Conservation (phyloP, 2,888 invertebrate species). For the Mythimna impura region DNA sequence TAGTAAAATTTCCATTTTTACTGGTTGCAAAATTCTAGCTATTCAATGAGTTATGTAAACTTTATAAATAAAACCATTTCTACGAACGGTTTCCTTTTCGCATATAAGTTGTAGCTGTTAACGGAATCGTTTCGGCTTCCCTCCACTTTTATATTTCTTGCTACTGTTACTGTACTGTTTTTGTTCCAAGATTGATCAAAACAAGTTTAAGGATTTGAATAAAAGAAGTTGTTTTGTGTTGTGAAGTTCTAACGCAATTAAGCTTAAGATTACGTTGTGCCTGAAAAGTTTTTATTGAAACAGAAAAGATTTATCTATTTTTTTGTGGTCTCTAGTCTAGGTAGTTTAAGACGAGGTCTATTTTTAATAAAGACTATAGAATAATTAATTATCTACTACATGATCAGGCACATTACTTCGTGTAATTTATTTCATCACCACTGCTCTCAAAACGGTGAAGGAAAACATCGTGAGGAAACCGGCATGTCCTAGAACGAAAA, state of each 20-base stretch:
- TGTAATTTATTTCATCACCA: no score
- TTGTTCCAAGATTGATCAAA: conserved; percentile 50
- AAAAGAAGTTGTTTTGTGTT: conserved; percentile 15
- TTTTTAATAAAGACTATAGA: background rate
- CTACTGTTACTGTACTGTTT: conserved; percentile 25
- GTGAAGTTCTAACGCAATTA: conserved; percentile 24
- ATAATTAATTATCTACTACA: background rate
- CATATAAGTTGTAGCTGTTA: conserved; percentile 48
- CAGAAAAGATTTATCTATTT: background rate
- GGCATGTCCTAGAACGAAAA: no score
- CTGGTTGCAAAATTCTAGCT: conserved; percentile 42
- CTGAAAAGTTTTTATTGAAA: conserved; percentile 3
- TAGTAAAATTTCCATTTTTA: conserved; percentile 28
- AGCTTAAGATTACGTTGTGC: conserved; percentile 1
- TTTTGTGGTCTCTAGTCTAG: background rate
- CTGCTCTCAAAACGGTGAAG: no score
- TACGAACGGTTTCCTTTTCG: conserved; percentile 34
- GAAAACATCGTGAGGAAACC: no score
- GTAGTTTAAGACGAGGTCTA: no score
- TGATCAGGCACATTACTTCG: no score
- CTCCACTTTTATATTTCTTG: conserved; percentile 32
- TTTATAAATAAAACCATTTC: conserved; percentile 55
- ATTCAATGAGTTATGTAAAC: conserved; percentile 37
- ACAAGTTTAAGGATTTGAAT: conserved; percentile 49
- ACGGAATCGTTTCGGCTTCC: conserved; percentile 38